A percentile compares a stretch with the other conserved stretches of the same genome.
Evolutionary conservation across 2,113 vertebrate species (phyloP).

Genomic region (Ariopsis seemanni): DNA sequence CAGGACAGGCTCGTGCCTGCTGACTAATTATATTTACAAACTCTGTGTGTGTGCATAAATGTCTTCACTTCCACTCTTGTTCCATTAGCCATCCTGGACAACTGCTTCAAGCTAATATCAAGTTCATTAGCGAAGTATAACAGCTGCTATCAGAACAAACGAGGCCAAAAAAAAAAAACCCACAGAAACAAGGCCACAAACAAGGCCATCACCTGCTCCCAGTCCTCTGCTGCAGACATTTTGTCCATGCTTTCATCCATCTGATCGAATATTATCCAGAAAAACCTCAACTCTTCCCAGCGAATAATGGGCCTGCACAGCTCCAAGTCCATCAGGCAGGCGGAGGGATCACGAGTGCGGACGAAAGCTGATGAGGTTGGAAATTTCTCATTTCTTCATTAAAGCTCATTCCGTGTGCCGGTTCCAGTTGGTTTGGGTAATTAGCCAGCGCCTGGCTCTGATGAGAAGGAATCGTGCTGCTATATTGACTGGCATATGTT

Average conservation of each 20-base stretch:
- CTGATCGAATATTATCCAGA: constrained; percentile 52
- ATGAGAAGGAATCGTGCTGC: constrained; percentile 52
- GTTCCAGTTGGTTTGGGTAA: constrained; percentile 54
- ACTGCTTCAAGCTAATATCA: constrained; percentile 12
- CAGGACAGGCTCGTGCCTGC: not conserved
- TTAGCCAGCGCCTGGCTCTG: constrained; percentile 46
- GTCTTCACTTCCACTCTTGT: constrained; percentile 21
- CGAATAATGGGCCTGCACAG: constrained; percentile 61
- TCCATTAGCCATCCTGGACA: constrained; percentile 28
- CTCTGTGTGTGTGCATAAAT: constrained; percentile 11
- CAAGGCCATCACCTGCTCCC: constrained; percentile 55
- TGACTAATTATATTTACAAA: constrained; percentile 33
- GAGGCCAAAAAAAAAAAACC: constrained; percentile 28
- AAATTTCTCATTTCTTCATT: constrained; percentile 60
- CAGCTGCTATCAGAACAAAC: constrained; percentile 21
- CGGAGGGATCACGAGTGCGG: constrained; percentile 43
- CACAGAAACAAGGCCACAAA: constrained; percentile 30
- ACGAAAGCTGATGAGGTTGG: constrained; percentile 63
- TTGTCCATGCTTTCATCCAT: constrained; percentile 47
- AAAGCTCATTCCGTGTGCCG: constrained; percentile 48
- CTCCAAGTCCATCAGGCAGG: constrained; percentile 60
- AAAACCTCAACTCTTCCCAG: constrained; percentile 53
- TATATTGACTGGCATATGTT: constrained; percentile 66
- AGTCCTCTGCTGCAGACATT: constrained; percentile 41
- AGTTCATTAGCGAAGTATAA: constrained; percentile 21